Percentiles rank a stretch among this genome's conserved stretches.
Conservation (phyloP, 1,140 invertebrate genomes). For the Hycleus phaleratus region DNA sequence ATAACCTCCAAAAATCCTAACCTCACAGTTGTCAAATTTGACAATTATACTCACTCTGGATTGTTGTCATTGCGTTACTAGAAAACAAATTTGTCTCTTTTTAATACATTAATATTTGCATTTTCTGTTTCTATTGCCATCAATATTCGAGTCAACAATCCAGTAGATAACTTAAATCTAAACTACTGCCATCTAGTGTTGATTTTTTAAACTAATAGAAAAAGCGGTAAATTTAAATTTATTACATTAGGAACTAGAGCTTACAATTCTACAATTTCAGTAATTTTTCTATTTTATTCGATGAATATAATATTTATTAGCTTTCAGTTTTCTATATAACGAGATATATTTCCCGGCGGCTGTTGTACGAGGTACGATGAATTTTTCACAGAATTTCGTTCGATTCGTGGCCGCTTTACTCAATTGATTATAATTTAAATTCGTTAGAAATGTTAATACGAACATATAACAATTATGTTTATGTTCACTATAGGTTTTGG, state of each 20-base stretch:
- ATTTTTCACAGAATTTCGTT: slow-evolving; percentile 64
- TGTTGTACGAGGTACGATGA: slow-evolving; percentile 65
- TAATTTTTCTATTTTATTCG: slow-evolving; percentile 18
- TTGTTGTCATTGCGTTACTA: too few species aligned
- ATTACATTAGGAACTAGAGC: not conserved
- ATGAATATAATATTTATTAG: slow-evolving; percentile 45
- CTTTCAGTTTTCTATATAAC: slow-evolving; percentile 60
- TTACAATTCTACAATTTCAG: not conserved
- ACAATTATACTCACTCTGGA: too few species aligned
- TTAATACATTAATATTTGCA: too few species aligned
- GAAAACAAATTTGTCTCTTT: too few species aligned
- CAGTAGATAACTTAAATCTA: too few species aligned
- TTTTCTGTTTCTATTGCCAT: too few species aligned
- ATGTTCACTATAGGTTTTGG: slow-evolving; percentile 61
- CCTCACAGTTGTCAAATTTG: too few species aligned
- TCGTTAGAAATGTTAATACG: slow-evolving; percentile 63
- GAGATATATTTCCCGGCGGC: slow-evolving; percentile 74
- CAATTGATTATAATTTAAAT: slow-evolving; percentile 53
- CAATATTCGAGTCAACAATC: too few species aligned
- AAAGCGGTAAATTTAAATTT: not conserved
- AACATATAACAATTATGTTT: slow-evolving; percentile 74
- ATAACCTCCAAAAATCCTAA: too few species aligned
- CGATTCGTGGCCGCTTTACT: slow-evolving; percentile 55
- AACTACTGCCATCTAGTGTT: too few species aligned
- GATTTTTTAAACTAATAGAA: too few species aligned